A percentile compares a stretch with the other conserved stretches of the same genome.
Evolutionary conservation across 2,113 vertebrate genomes (phyloP).

Genomic region (Pantherophis guttatus): DNA sequence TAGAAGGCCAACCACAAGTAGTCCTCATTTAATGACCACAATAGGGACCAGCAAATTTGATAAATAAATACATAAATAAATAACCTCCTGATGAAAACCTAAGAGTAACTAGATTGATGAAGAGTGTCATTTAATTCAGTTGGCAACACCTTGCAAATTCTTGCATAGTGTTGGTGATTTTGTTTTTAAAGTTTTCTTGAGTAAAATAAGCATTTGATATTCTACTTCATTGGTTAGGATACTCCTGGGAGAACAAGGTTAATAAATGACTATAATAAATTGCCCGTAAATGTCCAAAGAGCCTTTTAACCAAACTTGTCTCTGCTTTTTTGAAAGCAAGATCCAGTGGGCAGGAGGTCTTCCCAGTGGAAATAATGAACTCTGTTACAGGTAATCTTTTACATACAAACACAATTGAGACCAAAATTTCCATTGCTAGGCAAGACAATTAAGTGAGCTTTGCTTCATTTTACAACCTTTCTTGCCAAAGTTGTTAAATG

Average conservation of each 20-base stretch:
- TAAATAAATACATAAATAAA: not conserved
- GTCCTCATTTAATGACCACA: not conserved
- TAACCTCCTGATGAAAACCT: not conserved
- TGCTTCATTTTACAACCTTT: not conserved
- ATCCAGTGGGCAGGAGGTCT: not conserved
- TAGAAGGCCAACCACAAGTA: not conserved
- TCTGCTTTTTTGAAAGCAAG: not conserved
- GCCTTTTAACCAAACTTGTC: not conserved
- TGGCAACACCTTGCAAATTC: not conserved
- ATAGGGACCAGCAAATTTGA: not conserved
- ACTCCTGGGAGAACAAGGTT: not conserved
- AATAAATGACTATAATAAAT: not conserved
- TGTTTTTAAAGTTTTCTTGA: not conserved
- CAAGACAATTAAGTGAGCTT: not conserved
- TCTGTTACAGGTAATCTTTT: not conserved
- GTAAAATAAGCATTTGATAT: not conserved
- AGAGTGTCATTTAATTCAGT: not conserved
- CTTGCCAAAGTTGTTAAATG: not conserved
- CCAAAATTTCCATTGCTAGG: not conserved
- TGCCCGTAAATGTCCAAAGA: not conserved
- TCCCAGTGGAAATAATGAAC: not conserved
- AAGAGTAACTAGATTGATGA: not conserved
- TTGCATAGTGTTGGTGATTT: not conserved
- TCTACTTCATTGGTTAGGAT: not conserved
- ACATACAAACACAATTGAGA: not conserved